Percentiles rank a stretch among this genome's conserved stretches.
These are phyloP conservation scores for Hylaea fasciaria DNA, from an alignment of 2,888 invertebrate genomes.

Conservation along the genomic window DNA sequence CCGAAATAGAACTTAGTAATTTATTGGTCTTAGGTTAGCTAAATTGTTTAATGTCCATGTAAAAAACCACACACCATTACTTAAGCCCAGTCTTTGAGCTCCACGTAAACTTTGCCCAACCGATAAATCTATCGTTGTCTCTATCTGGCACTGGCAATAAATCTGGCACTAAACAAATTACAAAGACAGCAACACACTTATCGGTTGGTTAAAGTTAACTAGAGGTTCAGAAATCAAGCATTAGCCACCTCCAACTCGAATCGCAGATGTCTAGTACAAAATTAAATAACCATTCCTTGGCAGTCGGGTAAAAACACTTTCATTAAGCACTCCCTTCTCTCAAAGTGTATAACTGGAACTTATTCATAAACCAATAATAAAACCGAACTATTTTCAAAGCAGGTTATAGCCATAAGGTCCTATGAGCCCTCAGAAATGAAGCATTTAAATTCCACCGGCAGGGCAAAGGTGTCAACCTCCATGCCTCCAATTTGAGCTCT, in stretches of 20 bases:
- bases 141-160: too few relatives aligned
- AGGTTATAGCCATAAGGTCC: slow-evolving; percentile 13
- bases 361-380: slow-evolving; percentile 3
- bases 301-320: not conserved
- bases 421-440: slow-evolving; percentile 51
- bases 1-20: not conserved
- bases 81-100: too few relatives aligned
- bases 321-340: not conserved
- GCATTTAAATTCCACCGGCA: slow-evolving; percentile 66
- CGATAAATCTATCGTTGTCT: too few relatives aligned
- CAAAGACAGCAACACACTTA: too few relatives aligned
- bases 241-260: not conserved
- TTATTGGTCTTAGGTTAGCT: too few relatives aligned
- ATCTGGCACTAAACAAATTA: too few relatives aligned
- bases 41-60: too few relatives aligned
- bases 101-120: too few relatives aligned
- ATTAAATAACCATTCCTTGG: too few relatives aligned
- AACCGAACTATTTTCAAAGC: slow-evolving; percentile 20
- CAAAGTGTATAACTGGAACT: slow-evolving; percentile 1
- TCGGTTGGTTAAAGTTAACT: too few relatives aligned
- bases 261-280: not conserved
- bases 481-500: slow-evolving; percentile 79
- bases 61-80: too few relatives aligned
- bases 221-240: too few relatives aligned
- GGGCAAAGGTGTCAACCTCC: slow-evolving; percentile 72